Conservation (phyloP, 1,140 invertebrate genomes). For the Apis cerana region DNA sequence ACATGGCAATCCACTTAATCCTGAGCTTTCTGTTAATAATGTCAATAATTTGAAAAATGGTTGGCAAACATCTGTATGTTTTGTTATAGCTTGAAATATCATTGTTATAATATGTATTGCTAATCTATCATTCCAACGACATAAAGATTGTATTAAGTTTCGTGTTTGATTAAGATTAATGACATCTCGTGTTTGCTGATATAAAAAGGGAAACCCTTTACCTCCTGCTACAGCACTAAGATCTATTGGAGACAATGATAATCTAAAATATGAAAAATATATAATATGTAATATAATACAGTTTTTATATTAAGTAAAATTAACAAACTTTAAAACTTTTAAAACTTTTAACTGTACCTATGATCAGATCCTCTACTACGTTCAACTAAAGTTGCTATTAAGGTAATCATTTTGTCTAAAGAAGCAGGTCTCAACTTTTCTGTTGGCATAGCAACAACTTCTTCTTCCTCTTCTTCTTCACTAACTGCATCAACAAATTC, state of each 20-base stretch:
- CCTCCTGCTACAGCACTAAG: conserved; percentile 91
- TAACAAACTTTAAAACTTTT: not conserved
- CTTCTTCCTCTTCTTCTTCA: conserved; percentile 92
- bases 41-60: conserved; percentile 96
- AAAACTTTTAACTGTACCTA: conserved; percentile 57
- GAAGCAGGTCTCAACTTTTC: conserved; percentile 93
- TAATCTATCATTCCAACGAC: conserved; percentile 93
- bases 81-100: conserved; percentile 94
- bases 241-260: conserved; percentile 90
- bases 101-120: conserved; percentile 92
- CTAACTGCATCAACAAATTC: conserved; percentile 86
- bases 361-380: conserved; percentile 90
- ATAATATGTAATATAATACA: not conserved
- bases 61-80: conserved; percentile 93
- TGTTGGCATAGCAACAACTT: conserved; percentile 85
- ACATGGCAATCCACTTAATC: conserved; percentile 87
- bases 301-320: not conserved
- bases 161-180: conserved; percentile 95
- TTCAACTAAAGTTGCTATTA: conserved; percentile 93
- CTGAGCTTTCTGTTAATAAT: conserved; percentile 88
- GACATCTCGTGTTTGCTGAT: conserved; percentile 96
- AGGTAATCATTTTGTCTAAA: conserved; percentile 97
- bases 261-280: conserved; percentile 75
- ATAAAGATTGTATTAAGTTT: conserved; percentile 95
- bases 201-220: conserved; percentile 95